phyloP scores from a whole-genome alignment of 2,113 vertebrate genomes.

The Gambusia holbrooki region DNA sequence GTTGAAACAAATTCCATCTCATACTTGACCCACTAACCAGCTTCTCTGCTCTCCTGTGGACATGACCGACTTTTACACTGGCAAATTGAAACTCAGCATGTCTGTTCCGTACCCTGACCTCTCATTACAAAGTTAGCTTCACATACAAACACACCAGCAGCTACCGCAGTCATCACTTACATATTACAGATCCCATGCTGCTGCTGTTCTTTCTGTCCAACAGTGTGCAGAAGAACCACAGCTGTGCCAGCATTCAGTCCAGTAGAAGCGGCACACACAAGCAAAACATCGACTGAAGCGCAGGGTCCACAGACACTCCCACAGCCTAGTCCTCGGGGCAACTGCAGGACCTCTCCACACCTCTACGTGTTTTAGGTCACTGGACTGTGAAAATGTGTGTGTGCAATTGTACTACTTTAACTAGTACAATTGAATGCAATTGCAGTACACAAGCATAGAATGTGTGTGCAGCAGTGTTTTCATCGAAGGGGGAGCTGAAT shows the following conservation, averaged over 20 bases:
- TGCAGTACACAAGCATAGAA: not conserved
- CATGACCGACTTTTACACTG: no score
- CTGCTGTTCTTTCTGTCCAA: slow-evolving; percentile 27
- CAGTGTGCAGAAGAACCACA: slow-evolving; percentile 4
- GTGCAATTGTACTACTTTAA: no score
- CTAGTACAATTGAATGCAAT: no score
- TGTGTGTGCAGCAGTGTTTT: slow-evolving; percentile 1
- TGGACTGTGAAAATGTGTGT: not conserved
- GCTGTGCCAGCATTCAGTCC: slow-evolving; percentile 3
- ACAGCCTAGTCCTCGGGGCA: slow-evolving; percentile 11
- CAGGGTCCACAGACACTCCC: not conserved
- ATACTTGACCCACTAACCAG: no score
- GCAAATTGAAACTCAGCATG: not conserved
- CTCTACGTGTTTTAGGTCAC: not conserved
- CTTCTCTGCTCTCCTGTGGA: no score
- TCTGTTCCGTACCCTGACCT: not conserved
- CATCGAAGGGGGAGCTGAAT: slow-evolving; percentile 4
- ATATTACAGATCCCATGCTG: slow-evolving; percentile 74
- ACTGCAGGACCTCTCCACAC: slow-evolving; percentile 6
- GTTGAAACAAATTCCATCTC: no score
- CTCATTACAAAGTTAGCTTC: not conserved
- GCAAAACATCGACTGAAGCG: slow-evolving; percentile 4
- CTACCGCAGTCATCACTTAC: slow-evolving; percentile 57
- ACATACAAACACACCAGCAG: not conserved
- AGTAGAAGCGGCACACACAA: slow-evolving; percentile 20